Conservation (phyloP, 2,888 invertebrate species). For the Tromatobia lineatoria region DNA sequence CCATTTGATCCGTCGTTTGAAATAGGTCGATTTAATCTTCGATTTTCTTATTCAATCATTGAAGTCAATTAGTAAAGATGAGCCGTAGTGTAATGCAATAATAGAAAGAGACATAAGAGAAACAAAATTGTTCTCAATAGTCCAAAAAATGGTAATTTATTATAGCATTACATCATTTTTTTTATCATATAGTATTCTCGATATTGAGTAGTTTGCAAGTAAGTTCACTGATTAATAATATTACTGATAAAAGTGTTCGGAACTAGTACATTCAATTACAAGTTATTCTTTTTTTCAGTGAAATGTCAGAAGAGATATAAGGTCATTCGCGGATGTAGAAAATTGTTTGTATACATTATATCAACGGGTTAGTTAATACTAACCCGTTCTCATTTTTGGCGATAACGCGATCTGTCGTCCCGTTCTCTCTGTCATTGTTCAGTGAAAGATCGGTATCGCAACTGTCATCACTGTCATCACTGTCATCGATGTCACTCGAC, state of each 20-base stretch:
- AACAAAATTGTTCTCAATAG: not conserved
- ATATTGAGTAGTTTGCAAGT: no score
- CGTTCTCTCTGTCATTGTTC: slow-evolving; percentile 69
- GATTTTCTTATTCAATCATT: not conserved
- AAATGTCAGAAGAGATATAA: no score
- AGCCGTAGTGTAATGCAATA: not conserved
- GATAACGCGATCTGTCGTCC: slow-evolving; percentile 60
- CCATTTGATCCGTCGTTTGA: not conserved
- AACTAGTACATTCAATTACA: no score
- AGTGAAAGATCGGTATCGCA: slow-evolving; percentile 78
- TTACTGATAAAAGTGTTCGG: no score
- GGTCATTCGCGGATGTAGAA: not conserved
- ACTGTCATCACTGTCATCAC: slow-evolving; percentile 79
- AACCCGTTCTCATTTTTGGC: slow-evolving; percentile 70
- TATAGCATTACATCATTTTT: no score
- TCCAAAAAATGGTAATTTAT: not conserved
- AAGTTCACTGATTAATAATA: no score
- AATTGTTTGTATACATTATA: not conserved
- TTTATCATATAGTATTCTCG: no score
- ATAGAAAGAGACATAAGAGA: not conserved
- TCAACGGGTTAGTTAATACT: slow-evolving; percentile 22
- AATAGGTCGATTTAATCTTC: slow-evolving; percentile 6
- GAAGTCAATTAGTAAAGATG: not conserved
- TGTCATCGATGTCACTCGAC: slow-evolving; percentile 82
- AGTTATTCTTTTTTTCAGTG: no score